A percentile compares a stretch with the other conserved stretches of the same genome.
phyloP scores from a whole-genome alignment of 2,888 invertebrate species.

The Crematogaster levior region DNA sequence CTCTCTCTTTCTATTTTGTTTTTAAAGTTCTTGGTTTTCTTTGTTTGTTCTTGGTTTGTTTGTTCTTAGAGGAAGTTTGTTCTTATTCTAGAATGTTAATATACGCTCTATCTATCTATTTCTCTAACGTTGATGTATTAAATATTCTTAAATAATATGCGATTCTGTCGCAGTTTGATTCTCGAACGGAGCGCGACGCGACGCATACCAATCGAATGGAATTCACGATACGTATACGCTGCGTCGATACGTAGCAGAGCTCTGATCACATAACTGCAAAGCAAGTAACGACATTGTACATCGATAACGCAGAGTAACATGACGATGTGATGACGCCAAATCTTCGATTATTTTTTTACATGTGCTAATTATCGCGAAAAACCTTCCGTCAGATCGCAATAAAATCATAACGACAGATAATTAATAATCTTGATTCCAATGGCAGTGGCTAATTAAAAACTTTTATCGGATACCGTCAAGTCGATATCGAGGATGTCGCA shows the following conservation, averaged over 20 bases:
- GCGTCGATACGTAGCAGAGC: constrained; percentile 25
- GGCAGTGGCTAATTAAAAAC: constrained; percentile 25
- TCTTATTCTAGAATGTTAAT: not conserved
- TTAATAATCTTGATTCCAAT: constrained; percentile 35
- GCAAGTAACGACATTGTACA: constrained; percentile 10
- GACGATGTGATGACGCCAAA: not conserved
- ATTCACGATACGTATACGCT: constrained; percentile 62
- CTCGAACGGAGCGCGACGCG: constrained; percentile 23
- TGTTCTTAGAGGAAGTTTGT: not conserved
- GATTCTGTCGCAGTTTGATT: constrained; percentile 16
- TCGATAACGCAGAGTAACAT: constrained; percentile 12
- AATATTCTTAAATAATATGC: constrained; percentile 3
- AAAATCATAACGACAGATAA: constrained; percentile 26
- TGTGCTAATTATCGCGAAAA: not conserved
- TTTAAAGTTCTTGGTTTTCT: not conserved
- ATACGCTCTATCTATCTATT: not conserved
- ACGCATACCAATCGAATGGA: constrained; percentile 49
- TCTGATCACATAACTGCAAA: constrained; percentile 45
- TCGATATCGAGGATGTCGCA: no score
- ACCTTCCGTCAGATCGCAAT: not conserved
- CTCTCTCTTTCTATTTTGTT: no score
- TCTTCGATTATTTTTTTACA: not conserved
- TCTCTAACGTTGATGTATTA: not conserved
- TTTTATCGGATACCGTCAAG: constrained; percentile 24
- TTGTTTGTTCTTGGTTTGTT: not conserved